Base-by-base conservation (phyloP, 2,888 invertebrate genomes). In the Branchinecta sandiegonensis region DNA sequence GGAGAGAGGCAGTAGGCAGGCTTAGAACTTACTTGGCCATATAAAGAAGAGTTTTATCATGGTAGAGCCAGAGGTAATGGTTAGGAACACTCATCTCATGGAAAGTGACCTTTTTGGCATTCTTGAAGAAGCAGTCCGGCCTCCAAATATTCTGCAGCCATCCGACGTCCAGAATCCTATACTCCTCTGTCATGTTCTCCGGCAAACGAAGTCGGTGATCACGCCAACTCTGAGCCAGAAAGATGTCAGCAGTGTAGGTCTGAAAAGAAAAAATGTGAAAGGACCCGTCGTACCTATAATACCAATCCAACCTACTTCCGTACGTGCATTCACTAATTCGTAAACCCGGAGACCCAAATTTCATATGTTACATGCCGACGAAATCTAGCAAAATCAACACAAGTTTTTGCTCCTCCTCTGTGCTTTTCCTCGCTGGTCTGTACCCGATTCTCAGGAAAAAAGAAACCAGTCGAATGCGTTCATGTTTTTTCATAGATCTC, bases 11-110 rank as follows among this genome's bases (percentile, higher is more conserved):
- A 37, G 37, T 37, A 37, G 37, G 37, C 6, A 37, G 1, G 37
- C 37, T 37, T 37, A 37, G 13, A 68, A 79, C 84, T 83, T 79
- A 90, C 89, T 92, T 92, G 56, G 91, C 90, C 91, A 92, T 93
- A 77, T 93, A 93, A 47, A 93, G 84, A 71, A 93, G 80, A 0
- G 90, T 91, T 78, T 93, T 93, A 77, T 93, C 92, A 75, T 91
- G 90, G 75, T 92, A 92, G 70, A 93, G 78, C 90, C 92, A 92
- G 12, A 93, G 80, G 77, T 93, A 93, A 78, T 93, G 92, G 76
- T 93, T 93, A 0, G 93, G 92, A 77, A 93, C 91, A 77, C 90
- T 91, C 90, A 93, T 92, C 80, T 92, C 91, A 74, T 93, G 93
- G 76, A 93, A 92, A 14, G 91, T 91, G 63, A 85, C 92, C 76